Base-by-base conservation (phyloP, 2,888 invertebrate species). In the Panzeria rudis region DNA sequence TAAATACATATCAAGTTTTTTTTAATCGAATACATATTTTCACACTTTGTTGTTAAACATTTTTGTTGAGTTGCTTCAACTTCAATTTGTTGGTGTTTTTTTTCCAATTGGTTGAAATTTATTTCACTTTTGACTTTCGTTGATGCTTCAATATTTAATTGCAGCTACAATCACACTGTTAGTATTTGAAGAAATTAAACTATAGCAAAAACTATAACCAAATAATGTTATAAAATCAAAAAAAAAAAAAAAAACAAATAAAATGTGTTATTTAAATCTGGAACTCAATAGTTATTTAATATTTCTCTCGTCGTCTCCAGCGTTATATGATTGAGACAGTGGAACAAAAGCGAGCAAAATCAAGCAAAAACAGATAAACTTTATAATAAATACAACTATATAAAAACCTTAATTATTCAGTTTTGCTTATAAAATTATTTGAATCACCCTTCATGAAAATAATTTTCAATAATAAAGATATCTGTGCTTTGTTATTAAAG, bases 81-180 rank as follows among this genome's bases (percentile, higher is more conserved):
- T 20, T 59, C 56, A 25, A 68, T 44, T 72, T 5, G n/a, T 35
- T 47, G 17, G 13, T 35, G 15, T 52, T 52, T 20, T 15, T 20
- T 54, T 75, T 50, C n/a, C n/a, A 7, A 23, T 56, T 9, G 11
- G 7, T 52, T 41, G 11, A 47, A 64, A 54, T 71, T 64, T 56
- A 75, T 71, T 29, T 35, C 50, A 66, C 71, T 71, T 54, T 76
- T 59, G 71, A 64, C 41, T 80, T 76, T 80, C 44, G 50, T 79
- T 76, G 8, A 11, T 59, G 11, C 44, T 38, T n/a, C 50, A 47
- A 66, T 56, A n/a, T 38, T 15, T 76, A 68, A 75, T 75, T 75
- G 61, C 79, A 82, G 68, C 17, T 47, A 23, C 11, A 66, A 32
- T 52, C 7, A 50, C 35, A 25, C 9, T 69, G 59, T 44, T 9